Base-by-base conservation (phyloP, 2,888 invertebrate genomes). In the Parthenolecanium corni region DNA sequence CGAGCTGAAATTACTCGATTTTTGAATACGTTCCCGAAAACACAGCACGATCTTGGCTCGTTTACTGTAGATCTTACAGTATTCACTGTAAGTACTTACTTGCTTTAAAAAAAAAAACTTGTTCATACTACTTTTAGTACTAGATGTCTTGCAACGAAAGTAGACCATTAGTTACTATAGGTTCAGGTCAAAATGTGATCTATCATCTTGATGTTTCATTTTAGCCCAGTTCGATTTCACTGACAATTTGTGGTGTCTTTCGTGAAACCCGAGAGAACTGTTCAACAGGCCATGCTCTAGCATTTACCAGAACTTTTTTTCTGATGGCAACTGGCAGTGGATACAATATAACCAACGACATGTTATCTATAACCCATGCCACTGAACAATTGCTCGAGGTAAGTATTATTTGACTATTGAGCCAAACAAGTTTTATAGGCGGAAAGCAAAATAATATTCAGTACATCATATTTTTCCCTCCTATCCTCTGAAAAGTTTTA, bases 11-110 rank as follows among this genome's bases (percentile, higher is more conserved):
- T 96, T 3, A 86, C 94, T 0, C 84, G 89, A 0, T 85, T 84
- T 70, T 75, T 97, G 38, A 82, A 85, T 2, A 84, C 86, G 69
- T 77, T 95, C 74, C 95, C 96, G 0, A 81, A 81, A 68, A 90
- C 93, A 0, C 80, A 82, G 53, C 96, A 97, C 71, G 90, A 93
- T 73, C 80, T 86, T 11, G 81, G 84, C 72, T 89, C 91, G 16
- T 93, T 95, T 70, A 82, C 86, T 1, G 87, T 95, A 23, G 97
- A 97, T 75, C 79, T 95, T 62, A 81, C 83, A 23, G 76, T 91
- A 14, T 86, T 82, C 68, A 84, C 83, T 64, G 86, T 86, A 69
- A 70, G 70, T 68, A n/a, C 11, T n/a, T n/a, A n/a, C n/a, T n/a
- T n/a, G n/a, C n/a, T n/a, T n/a, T n/a, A n/a, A n/a, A n/a, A n/a